Base-by-base conservation (phyloP, 2,797 vertebrate genomes). In the Dicrostonyx torquatus region DNA sequence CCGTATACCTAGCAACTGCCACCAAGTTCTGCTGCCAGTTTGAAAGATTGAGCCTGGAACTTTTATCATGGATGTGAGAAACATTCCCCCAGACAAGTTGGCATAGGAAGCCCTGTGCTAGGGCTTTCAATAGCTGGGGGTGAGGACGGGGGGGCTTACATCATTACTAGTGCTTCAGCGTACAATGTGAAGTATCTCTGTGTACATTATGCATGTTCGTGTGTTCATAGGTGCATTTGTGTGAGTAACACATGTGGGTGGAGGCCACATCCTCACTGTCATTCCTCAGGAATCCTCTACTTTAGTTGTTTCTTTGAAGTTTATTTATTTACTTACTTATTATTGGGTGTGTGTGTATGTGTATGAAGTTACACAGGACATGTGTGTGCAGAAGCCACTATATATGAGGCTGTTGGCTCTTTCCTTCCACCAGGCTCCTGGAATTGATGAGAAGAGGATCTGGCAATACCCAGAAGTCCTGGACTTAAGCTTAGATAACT, bases 381-480 rank as follows among this genome's bases (percentile, higher is more conserved):
- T n/a, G 11, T 79, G n/a, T 24, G 20, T 79, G 31, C 12, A 34
- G 34, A 78, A 34, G 76, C 53, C 31, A 78, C 31, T 53, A 53
- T n/a, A 50, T 50, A 48, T 77, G 20, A 78, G 34, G 31, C 34
- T 78, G 48, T 77, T 50, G 31, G 31, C 48, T 34, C 48, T 78
- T 48, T 78, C 31, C 31, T 53, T n/a, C 76, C 31, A 34, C 43
- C 76, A 9, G 15, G 31, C 26, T 77, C 76, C 76, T 53, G 31
- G 48, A 77, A 77, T 12, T 77, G 48, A 94, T 73, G 40, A 62
- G 37, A 96, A 93, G 34, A 80, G 22, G 60, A 93, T 68, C 20
- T 92, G 83, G 88, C 75, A 89, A 73, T 85, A 89, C 66, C 94
- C 50, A 84, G 40, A 95, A 93, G 26, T 72, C n/a, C n/a, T 79